Percentiles rank a stretch among this genome's conserved stretches.
These are phyloP conservation scores for Trachemys scripta DNA, from an alignment of 2,113 vertebrate genomes.

Conservation along the genomic window DNA sequence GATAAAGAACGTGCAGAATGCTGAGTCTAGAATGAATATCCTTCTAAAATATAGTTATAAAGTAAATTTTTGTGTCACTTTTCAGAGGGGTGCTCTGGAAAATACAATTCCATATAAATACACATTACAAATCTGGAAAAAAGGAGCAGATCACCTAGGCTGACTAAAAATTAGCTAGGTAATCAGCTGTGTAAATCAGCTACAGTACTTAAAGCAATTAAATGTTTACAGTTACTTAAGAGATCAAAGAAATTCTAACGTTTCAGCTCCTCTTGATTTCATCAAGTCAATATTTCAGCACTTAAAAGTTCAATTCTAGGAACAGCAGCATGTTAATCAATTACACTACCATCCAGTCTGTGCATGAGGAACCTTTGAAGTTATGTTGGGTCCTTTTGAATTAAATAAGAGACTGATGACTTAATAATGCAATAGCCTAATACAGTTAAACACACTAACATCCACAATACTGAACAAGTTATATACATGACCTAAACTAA, in stretches of 20 bases:
- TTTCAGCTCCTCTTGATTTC: background rate
- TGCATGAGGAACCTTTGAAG: background rate
- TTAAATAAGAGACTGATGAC: background rate
- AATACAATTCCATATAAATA: background rate
- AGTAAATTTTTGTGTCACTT: background rate
- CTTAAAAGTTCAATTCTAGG: background rate
- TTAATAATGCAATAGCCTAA: background rate
- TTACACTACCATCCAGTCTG: background rate
- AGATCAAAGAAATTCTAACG: background rate
- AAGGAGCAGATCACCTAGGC: background rate
- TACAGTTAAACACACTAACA: background rate
- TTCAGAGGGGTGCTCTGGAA: background rate
- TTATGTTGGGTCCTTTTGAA: background rate
- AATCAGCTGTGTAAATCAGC: background rate
- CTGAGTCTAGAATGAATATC: background rate
- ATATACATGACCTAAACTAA: background rate
- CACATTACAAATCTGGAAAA: background rate
- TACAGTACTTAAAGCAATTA: background rate
- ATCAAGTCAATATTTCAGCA: background rate
- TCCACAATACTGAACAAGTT: background rate
- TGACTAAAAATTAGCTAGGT: background rate
- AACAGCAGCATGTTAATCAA: background rate
- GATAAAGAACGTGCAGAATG: background rate
- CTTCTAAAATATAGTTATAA: background rate
- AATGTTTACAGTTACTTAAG: background rate